Conservation (phyloP, 2,888 invertebrate genomes). For the Chouioia cunea region DNA sequence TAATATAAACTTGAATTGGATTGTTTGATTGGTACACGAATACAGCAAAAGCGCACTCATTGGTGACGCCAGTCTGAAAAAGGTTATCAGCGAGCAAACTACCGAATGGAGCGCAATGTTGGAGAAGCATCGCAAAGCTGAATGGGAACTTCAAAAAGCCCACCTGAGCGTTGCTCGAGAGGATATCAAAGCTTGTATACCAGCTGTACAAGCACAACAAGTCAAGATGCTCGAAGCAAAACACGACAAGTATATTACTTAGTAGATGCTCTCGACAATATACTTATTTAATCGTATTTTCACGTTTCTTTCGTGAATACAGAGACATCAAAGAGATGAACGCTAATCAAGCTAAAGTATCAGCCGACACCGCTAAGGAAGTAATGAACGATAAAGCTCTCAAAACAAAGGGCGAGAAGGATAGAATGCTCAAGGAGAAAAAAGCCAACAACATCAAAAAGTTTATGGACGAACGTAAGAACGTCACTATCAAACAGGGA, state of each 20-base stretch:
- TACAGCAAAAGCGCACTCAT: conserved; percentile 64
- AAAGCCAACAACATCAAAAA: conserved; percentile 77
- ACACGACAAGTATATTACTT: conserved; percentile 70
- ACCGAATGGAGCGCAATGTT: conserved; percentile 76
- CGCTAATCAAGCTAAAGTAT: conserved; percentile 75
- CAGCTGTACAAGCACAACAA: conserved; percentile 70
- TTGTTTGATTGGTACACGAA: no score
- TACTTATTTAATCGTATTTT: neutral
- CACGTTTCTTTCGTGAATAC: conserved; percentile 28
- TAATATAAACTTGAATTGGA: no score
- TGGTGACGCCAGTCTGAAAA: conserved; percentile 65
- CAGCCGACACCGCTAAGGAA: conserved; percentile 77
- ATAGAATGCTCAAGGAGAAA: conserved; percentile 73
- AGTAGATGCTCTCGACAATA: neutral
- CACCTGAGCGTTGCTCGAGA: conserved; percentile 72
- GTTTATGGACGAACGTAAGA: conserved; percentile 75
- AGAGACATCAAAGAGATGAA: conserved; percentile 78
- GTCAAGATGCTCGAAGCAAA: conserved; percentile 72
- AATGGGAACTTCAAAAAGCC: conserved; percentile 73
- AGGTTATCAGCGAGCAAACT: conserved; percentile 74
- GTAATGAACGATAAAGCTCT: conserved; percentile 76
- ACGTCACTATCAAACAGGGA: conserved; percentile 72
- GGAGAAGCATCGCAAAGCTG: conserved; percentile 70
- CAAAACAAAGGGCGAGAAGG: conserved; percentile 77
- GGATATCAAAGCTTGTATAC: conserved; percentile 71